Percentiles rank a stretch among this genome's conserved stretches.
phyloP scores from a whole-genome alignment of 2,113 vertebrate genomes.

The Oreochromis niloticus region DNA sequence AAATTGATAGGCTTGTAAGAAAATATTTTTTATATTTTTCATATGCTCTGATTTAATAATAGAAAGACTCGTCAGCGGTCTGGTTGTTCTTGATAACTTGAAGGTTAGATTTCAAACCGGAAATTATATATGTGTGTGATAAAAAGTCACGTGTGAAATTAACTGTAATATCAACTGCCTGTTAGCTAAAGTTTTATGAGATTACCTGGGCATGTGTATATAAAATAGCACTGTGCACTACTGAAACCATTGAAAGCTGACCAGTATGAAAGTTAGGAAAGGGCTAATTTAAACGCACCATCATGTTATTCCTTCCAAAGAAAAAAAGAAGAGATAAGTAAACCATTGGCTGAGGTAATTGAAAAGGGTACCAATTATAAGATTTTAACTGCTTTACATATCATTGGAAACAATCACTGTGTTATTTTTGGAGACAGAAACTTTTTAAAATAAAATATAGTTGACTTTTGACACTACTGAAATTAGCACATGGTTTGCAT shows the following conservation, averaged over 20 bases:
- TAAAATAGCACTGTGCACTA: neutral
- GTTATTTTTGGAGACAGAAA: neutral
- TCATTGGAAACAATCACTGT: neutral
- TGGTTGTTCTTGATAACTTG: neutral
- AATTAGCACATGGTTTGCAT: slow-evolving; percentile 1
- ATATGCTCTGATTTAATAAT: neutral
- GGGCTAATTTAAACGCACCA: neutral
- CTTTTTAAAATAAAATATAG: neutral
- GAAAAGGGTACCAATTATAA: slow-evolving; percentile 22
- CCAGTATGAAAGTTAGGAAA: neutral
- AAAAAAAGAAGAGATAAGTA: slow-evolving; percentile 16
- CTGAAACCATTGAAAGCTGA: neutral
- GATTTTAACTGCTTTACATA: neutral
- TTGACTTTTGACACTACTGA: neutral
- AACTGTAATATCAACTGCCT: neutral
- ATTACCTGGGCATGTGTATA: slow-evolving; percentile 66
- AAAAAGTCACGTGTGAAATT: neutral
- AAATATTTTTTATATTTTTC: neutral
- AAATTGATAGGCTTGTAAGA: neutral
- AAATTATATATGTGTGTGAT: neutral
- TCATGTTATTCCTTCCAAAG: neutral
- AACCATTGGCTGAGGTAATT: slow-evolving; percentile 55
- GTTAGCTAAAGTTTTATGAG: slow-evolving; percentile 67
- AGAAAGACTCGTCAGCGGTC: neutral
- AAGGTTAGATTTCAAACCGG: neutral